Evolutionary conservation across 37 sponge, comb jelly and placozoan species (phyloP).

Genomic region (Cladorhizidae sp.): DNA sequence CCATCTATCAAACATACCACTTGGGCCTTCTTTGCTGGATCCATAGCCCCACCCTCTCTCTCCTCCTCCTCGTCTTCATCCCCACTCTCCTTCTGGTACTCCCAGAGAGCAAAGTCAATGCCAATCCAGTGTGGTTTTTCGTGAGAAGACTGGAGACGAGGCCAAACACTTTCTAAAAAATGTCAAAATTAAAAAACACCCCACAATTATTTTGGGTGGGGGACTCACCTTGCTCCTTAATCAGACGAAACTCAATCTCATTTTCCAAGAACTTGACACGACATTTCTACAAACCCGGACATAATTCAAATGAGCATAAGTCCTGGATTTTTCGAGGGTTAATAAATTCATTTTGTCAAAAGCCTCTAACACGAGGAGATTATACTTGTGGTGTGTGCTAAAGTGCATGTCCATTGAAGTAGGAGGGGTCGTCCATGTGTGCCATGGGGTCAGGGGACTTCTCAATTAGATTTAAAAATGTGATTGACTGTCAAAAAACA

Average conservation of each 20-base stretch:
- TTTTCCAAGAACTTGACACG: slow-evolving; percentile 64
- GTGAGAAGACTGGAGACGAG: slow-evolving; percentile 56
- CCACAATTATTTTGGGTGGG: background rate
- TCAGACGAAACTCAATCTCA: slow-evolving; percentile 74
- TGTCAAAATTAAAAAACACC: background rate
- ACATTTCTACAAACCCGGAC: slow-evolving; percentile 35
- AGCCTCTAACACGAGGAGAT: too few species aligned
- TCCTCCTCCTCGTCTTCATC: slow-evolving; percentile 47
- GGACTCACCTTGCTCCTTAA: slow-evolving; percentile 62
- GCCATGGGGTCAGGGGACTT: too few species aligned
- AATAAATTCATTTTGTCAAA: too few species aligned
- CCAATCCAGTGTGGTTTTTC: slow-evolving; percentile 79
- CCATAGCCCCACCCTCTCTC: background rate
- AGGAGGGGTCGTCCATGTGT: too few species aligned
- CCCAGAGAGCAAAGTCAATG: slow-evolving; percentile 79
- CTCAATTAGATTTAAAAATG: too few species aligned
- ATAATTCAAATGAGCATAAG: too few species aligned
- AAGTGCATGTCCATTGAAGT: too few species aligned
- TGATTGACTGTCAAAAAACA: too few species aligned
- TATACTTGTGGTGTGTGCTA: too few species aligned
- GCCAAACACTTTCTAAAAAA: slow-evolving; percentile 64
- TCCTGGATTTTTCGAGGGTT: too few species aligned
- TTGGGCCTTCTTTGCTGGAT: background rate
- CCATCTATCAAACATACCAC: slow-evolving; percentile 4
- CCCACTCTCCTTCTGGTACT: slow-evolving; percentile 41